Evolutionary conservation across 2,888 invertebrate genomes (phyloP).

Genomic region (Erebia aethiops): DNA sequence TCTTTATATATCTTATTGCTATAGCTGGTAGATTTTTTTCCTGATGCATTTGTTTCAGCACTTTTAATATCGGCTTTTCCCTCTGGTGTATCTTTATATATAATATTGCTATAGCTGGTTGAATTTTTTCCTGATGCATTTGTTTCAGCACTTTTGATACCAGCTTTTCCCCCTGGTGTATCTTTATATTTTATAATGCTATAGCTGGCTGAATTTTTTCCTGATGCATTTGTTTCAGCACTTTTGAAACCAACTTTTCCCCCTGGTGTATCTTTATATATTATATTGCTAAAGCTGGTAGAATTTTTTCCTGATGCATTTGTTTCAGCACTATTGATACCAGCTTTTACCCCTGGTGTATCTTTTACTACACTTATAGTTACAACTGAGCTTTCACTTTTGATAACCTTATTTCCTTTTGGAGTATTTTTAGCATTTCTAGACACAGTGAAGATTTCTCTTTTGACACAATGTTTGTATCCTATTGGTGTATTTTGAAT

Average conservation of each 20-base stretch:
- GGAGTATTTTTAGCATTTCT: not conserved
- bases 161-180: not conserved
- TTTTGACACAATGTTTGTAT: not conserved
- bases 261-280: not conserved
- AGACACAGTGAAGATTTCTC: not conserved
- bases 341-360: not conserved
- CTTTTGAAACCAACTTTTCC: not conserved
- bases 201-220: not conserved
- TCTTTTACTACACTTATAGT: not conserved
- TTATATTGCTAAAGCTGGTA: too few species aligned
- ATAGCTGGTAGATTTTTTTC: not conserved
- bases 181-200: constrained; percentile 4
- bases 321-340: not conserved
- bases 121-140: not conserved
- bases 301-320: not conserved
- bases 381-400: not conserved
- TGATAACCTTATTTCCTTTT: not conserved
- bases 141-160: not conserved
- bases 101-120: too few species aligned
- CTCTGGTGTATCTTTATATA: not conserved
- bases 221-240: not conserved
- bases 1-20: too few species aligned
- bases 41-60: not conserved
- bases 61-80: not conserved
- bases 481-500: not conserved